Evolutionary conservation across 2,888 invertebrate genomes (phyloP).

Genomic region (Diarsia dahlii): DNA sequence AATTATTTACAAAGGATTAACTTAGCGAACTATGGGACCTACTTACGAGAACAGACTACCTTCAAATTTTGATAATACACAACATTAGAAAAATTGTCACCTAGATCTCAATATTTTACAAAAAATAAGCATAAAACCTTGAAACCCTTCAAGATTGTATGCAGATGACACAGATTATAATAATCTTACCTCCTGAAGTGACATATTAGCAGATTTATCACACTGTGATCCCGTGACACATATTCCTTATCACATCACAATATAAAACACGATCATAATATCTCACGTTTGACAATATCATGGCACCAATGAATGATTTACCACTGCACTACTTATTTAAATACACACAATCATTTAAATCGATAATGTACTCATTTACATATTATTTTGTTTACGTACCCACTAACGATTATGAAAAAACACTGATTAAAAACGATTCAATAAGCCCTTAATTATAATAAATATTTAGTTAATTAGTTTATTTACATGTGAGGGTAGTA

Average conservation of each 20-base stretch:
- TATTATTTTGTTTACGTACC: slow-evolving; percentile 50
- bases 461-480: slow-evolving; percentile 43
- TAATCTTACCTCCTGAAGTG: slow-evolving; percentile 86
- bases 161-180: slow-evolving; percentile 19
- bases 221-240: slow-evolving; percentile 78
- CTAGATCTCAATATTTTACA: not conserved
- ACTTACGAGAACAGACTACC: not conserved
- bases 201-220: slow-evolving; percentile 81
- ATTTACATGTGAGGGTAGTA: slow-evolving; percentile 50
- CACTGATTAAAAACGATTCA: slow-evolving; percentile 41
- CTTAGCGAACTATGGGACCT: too few species aligned
- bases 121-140: not conserved
- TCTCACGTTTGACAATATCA: slow-evolving; percentile 70
- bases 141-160: not conserved
- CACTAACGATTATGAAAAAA: slow-evolving; percentile 49
- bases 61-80: not conserved
- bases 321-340: slow-evolving; percentile 35
- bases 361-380: slow-evolving; percentile 48
- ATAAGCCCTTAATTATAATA: slow-evolving; percentile 32
- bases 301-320: slow-evolving; percentile 55
- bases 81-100: not conserved
- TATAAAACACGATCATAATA: slow-evolving; percentile 68
- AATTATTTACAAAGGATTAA: not conserved
- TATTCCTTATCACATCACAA: slow-evolving; percentile 78
- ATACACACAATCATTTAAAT: slow-evolving; percentile 39